phyloP scores from a whole-genome alignment of 1,140 invertebrate genomes.

The Drosophila pandora region DNA sequence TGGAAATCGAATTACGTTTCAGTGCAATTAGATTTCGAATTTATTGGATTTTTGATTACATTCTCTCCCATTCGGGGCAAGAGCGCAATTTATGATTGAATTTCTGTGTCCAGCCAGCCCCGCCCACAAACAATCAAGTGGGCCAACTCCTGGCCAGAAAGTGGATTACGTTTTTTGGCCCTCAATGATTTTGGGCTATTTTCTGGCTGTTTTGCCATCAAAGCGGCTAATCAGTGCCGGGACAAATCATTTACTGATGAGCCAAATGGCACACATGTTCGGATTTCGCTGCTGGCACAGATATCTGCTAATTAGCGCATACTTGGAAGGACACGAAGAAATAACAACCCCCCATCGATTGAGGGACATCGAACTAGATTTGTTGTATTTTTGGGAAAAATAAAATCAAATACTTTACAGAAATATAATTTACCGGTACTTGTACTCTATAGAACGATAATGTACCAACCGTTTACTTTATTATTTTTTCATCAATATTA shows the following conservation, averaged over 20 bases:
- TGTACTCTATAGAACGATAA: too few species aligned
- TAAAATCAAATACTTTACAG: not conserved
- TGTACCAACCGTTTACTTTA: too few species aligned
- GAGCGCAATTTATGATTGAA: conserved; percentile 64
- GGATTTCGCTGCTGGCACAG: conserved; percentile 52
- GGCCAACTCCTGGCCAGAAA: conserved; percentile 25
- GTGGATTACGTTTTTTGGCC: conserved; percentile 30
- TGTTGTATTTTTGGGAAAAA: not conserved
- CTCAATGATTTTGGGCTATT: conserved; percentile 30
- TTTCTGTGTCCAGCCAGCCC: conserved; percentile 27
- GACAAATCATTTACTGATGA: conserved; percentile 59
- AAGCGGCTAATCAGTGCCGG: conserved; percentile 68
- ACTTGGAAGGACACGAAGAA: conserved; percentile 52
- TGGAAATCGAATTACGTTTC: conserved; percentile 43
- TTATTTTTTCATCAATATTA: too few species aligned
- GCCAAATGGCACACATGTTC: conserved; percentile 73
- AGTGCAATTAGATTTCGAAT: conserved; percentile 62
- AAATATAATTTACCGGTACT: too few species aligned
- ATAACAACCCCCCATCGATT: conserved; percentile 34
- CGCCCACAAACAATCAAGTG: conserved; percentile 52
- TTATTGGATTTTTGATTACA: conserved; percentile 68
- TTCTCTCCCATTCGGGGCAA: conserved; percentile 27
- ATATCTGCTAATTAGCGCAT: conserved; percentile 64
- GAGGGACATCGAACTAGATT: not conserved
- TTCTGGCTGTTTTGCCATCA: conserved; percentile 58